These are phyloP conservation scores for Pogonognathellus flavescens DNA, from an alignment of 1,140 invertebrate species.

Conservation along the genomic window DNA sequence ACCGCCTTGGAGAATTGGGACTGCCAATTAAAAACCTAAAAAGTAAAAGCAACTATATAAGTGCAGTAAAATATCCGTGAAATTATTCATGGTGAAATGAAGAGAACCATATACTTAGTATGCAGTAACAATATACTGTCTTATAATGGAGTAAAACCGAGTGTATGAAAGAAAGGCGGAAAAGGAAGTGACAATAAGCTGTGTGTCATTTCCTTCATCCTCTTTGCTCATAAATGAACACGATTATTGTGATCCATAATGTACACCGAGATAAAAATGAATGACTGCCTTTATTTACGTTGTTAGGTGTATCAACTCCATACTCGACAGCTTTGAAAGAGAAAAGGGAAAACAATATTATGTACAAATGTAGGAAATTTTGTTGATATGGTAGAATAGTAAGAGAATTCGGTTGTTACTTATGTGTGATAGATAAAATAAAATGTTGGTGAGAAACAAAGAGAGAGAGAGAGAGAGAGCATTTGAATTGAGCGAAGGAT, in stretches of 20 bases:
- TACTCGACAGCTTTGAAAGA: too few species aligned
- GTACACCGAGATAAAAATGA: conserved; percentile 40
- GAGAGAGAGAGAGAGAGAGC: neutral
- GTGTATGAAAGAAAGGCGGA: neutral
- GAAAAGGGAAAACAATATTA: too few species aligned
- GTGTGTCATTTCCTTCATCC: conserved; percentile 27
- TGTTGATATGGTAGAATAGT: too few species aligned
- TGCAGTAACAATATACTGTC: too few species aligned
- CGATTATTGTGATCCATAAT: conserved; percentile 18
- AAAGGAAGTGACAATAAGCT: conserved; percentile 27
- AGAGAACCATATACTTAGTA: too few species aligned
- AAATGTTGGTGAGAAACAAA: neutral
- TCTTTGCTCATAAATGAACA: conserved; percentile 20
- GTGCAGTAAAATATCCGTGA: conserved; percentile 35
- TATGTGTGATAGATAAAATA: conserved; percentile 2
- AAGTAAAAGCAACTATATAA: too few species aligned
- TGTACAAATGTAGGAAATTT: too few species aligned
- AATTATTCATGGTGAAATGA: conserved; percentile 34
- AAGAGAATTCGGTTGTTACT: neutral
- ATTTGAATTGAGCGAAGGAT: conserved; percentile 33
- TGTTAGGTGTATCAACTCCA: too few species aligned
- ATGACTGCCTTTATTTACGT: neutral
- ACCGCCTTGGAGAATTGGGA: conserved; percentile 38
- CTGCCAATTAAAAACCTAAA: conserved; percentile 28
- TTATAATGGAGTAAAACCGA: too few species aligned